phyloP scores from a whole-genome alignment of 2,113 vertebrate genomes.

The Sisor rabdophorus region DNA sequence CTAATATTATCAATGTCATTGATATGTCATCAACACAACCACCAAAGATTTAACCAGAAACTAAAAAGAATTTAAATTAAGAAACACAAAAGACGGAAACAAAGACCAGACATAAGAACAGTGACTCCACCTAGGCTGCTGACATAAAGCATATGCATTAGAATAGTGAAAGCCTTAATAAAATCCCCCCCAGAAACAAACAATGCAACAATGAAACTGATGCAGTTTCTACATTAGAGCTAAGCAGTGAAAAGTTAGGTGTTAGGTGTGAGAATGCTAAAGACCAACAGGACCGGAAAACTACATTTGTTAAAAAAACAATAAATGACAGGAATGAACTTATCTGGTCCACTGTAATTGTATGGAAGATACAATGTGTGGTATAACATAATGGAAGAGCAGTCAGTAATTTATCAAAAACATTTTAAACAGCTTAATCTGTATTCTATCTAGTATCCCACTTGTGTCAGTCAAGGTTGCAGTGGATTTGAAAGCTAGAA shows the following conservation, averaged over 20 bases:
- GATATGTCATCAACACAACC: background rate
- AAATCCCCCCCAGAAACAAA: background rate
- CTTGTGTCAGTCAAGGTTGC: no score
- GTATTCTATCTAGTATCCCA: background rate
- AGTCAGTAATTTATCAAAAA: no score
- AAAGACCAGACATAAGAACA: background rate
- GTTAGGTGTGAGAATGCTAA: background rate
- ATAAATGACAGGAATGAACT: background rate
- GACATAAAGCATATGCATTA: background rate
- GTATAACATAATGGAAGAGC: no score
- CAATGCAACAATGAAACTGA: background rate
- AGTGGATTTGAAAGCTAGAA: background rate
- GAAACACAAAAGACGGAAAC: conserved; percentile 11
- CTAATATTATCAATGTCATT: background rate
- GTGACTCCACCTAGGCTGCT: conserved; percentile 2
- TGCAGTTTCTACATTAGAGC: background rate
- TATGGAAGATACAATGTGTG: no score
- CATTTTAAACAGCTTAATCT: no score
- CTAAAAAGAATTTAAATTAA: background rate
- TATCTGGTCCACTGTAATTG: background rate
- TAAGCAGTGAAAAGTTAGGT: background rate
- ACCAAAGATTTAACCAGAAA: background rate
- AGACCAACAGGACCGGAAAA: background rate
- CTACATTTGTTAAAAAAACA: conserved; percentile 4
- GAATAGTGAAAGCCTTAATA: background rate